A percentile compares a stretch with the other conserved stretches of the same genome.
Evolutionary conservation across 2,888 invertebrate species (phyloP).

Genomic region (Pedicia rivosa): DNA sequence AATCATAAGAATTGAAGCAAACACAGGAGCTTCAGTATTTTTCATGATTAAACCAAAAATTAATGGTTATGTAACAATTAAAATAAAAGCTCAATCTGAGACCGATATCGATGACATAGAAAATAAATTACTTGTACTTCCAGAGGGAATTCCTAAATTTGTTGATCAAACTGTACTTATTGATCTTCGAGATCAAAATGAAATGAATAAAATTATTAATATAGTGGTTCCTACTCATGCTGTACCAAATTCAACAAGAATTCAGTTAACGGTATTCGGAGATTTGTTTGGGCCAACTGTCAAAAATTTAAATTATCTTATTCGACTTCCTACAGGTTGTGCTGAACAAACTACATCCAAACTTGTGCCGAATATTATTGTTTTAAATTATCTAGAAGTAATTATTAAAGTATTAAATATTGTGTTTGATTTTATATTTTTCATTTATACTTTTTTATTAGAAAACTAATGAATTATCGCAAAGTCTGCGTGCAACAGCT

Average conservation of each 20-base stretch:
- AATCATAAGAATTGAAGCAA: slow-evolving; percentile 50
- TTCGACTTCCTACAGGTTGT: slow-evolving; percentile 67
- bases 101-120: slow-evolving; percentile 66
- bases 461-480: slow-evolving; percentile 48
- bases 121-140: slow-evolving; percentile 56
- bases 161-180: slow-evolving; percentile 57
- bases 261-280: slow-evolving; percentile 50
- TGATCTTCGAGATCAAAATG: slow-evolving; percentile 41
- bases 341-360: slow-evolving; percentile 46
- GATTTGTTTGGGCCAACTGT: slow-evolving; percentile 71
- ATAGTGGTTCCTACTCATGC: slow-evolving; percentile 46
- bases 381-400: slow-evolving; percentile 49
- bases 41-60: slow-evolving; percentile 67
- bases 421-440: too few species aligned
- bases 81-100: slow-evolving; percentile 58
- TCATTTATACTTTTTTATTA: too few species aligned
- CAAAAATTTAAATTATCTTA: slow-evolving; percentile 54
- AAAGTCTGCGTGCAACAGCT: slow-evolving; percentile 43
- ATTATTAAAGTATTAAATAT: too few species aligned
- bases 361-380: slow-evolving; percentile 53
- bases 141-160: slow-evolving; percentile 63
- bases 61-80: slow-evolving; percentile 54
- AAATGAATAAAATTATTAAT: slow-evolving; percentile 43
- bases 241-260: slow-evolving; percentile 52
- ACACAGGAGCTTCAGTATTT: slow-evolving; percentile 60